Percentiles rank a stretch among this genome's conserved stretches.
phyloP scores from a whole-genome alignment of 1,140 invertebrate species.

The Pseudomyrmex dendroicus region DNA sequence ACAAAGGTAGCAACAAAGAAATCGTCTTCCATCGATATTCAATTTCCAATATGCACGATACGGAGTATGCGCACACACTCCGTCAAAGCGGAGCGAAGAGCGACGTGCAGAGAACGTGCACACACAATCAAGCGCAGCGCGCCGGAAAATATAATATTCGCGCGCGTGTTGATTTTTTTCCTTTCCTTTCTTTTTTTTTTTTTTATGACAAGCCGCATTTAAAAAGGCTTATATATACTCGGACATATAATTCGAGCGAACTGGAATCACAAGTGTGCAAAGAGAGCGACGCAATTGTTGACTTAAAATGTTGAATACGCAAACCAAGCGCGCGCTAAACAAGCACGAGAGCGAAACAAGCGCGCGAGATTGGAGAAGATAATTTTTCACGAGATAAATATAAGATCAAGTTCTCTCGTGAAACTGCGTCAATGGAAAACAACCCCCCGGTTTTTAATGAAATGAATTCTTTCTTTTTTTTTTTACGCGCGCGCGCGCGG shows the following conservation, averaged over 20 bases:
- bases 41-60: slow-evolving; percentile 33
- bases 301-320: slow-evolving; percentile 59
- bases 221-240: not conserved
- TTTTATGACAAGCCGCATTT: not conserved
- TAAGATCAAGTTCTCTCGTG: not conserved
- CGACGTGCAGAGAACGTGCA: not conserved
- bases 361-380: too few species aligned
- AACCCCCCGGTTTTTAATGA: too few species aligned
- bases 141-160: slow-evolving; percentile 18
- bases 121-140: not conserved
- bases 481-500: too few species aligned
- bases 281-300: slow-evolving; percentile 51
- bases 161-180: not conserved
- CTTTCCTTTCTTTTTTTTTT: not conserved
- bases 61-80: slow-evolving; percentile 2
- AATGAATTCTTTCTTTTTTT: not conserved
- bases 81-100: slow-evolving; percentile 12
- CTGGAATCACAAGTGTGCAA: slow-evolving; percentile 33
- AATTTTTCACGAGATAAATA: slow-evolving; percentile 33
- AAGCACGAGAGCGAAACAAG: not conserved
- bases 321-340: slow-evolving; percentile 40
- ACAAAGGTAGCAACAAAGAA: not conserved
- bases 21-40: slow-evolving; percentile 36
- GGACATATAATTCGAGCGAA: not conserved
- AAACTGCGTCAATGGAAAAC: too few species aligned